Percentiles rank a stretch among this genome's conserved stretches.
Conservation (phyloP, 2,888 invertebrate species). For the Miltochrista miniata region DNA sequence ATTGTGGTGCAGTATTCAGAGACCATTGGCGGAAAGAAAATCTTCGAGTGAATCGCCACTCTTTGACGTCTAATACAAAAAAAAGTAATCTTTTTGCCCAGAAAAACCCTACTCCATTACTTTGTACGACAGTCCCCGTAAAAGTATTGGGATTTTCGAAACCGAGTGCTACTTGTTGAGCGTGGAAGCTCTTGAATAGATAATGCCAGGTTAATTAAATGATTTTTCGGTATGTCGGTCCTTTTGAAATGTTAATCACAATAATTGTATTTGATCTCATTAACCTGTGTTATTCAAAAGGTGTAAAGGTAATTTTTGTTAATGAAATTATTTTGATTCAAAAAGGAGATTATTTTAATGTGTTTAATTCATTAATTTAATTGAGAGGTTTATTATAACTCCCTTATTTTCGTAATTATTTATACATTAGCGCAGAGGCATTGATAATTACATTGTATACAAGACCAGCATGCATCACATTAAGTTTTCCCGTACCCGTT, state of each 20-base stretch:
- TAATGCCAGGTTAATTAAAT: constrained; percentile 65
- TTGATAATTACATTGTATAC: too few relatives aligned
- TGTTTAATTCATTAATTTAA: too few relatives aligned
- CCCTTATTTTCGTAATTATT: too few relatives aligned
- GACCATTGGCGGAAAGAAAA: constrained; percentile 75
- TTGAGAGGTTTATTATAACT: too few relatives aligned
- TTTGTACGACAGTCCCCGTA: constrained; percentile 57
- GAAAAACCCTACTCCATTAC: constrained; percentile 71
- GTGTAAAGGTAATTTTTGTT: not conserved
- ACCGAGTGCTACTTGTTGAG: constrained; percentile 71
- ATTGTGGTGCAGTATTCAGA: constrained; percentile 74
- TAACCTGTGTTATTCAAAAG: constrained; percentile 2
- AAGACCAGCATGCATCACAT: too few relatives aligned
- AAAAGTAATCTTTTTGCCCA: constrained; percentile 62
- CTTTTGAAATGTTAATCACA: constrained; percentile 25
- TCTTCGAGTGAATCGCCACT: constrained; percentile 74
- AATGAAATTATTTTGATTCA: constrained; percentile 3
- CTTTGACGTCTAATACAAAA: constrained; percentile 77
- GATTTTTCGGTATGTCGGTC: constrained; percentile 43
- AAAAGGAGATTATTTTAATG: not conserved
- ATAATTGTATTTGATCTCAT: not conserved
- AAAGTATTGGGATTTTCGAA: constrained; percentile 63
- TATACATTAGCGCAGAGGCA: too few relatives aligned
- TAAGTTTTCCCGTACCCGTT: too few relatives aligned
- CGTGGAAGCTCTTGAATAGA: constrained; percentile 65